Evolutionary conservation across 1,140 invertebrate species (phyloP), one percentile per base, ranked within the genome.

Genomic region (Microplitis demolitor): DNA sequence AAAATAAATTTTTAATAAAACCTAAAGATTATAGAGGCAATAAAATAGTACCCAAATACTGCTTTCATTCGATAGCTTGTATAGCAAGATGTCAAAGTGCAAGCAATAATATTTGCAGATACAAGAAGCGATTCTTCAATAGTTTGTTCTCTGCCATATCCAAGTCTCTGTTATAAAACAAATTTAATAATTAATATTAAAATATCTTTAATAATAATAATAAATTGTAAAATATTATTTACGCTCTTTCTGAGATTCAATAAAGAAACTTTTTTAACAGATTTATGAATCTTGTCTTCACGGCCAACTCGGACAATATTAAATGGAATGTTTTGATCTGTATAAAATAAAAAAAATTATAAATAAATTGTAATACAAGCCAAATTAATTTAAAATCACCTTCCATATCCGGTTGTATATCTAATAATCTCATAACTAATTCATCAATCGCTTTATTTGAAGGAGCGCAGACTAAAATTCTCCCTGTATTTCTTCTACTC

Each of bases 291-390:
- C 13, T 82, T 80, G 63, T 89, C 88, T 35, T 66, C 60, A 24
- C 87, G 86, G 0, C 91, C 91, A 76, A 90, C 88, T 71, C 91
- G 87, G 6, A 91, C 90, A 84, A 91, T 86, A 68, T 85, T 85
- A 69, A 91, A 89, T 37, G 85, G 14, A 33, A 61, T 5, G 8
- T 6, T 11, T 16, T 61, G 14, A 3, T 16, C 58, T 61, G 24
- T 31, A 61, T 56, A 6, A 14, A 16, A 56, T 4, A 24, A 4
- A 33, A 64, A 35, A 14, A 3, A 45, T 31, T 31, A 64, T 64
- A 8, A 64, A 14, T 34, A 39, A 13, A n/a, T n/a, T 37, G 6
- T 24, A 60, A 60, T 14, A 31, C 4, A 60, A 24, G 3, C 3
- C 31, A 63, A 37, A 35, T 63, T n/a, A 63, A 31, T 11, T 13